phyloP scores from a whole-genome alignment of 2,888 invertebrate genomes.

The Schrankia costaestrigalis region DNA sequence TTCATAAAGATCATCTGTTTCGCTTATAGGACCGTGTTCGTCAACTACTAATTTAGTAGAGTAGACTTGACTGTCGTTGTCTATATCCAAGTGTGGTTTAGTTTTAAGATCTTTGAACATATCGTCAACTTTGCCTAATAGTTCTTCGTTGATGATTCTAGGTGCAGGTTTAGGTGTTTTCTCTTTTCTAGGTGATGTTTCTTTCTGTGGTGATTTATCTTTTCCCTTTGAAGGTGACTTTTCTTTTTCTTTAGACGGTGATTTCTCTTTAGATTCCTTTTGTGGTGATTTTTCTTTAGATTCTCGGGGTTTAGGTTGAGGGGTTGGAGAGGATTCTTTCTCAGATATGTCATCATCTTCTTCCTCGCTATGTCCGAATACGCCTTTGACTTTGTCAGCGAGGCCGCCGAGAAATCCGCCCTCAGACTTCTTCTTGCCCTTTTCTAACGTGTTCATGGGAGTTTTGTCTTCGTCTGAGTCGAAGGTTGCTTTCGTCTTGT shows the following conservation, averaged over 20 bases:
- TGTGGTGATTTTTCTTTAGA: conserved; percentile 32
- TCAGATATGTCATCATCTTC: conserved; percentile 54
- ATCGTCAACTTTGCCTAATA: conserved; percentile 75
- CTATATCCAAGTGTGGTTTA: conserved; percentile 61
- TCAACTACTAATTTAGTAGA: conserved; percentile 69
- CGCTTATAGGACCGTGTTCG: conserved; percentile 48
- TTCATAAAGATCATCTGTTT: conserved; percentile 59
- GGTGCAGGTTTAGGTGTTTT: conserved; percentile 69
- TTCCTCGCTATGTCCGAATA: conserved; percentile 67
- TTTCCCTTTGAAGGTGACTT: conserved; percentile 15
- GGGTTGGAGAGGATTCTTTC: conserved; percentile 55
- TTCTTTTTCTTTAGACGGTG: conserved; percentile 27
- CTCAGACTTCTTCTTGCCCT: conserved; percentile 72
- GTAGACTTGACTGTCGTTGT: conserved; percentile 57
- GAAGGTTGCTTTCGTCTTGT: conserved; percentile 78
- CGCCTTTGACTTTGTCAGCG: conserved; percentile 65
- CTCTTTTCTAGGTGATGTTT: conserved; percentile 37
- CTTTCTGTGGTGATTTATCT: conserved; percentile 17
- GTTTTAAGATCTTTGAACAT: conserved; percentile 71
- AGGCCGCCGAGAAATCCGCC: conserved; percentile 67
- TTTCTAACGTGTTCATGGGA: conserved; percentile 76
- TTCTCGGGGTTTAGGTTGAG: conserved; percentile 54
- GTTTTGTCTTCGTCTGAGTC: conserved; percentile 80
- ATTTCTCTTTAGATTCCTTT: conserved; percentile 33
- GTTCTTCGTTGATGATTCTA: conserved; percentile 68